A percentile compares a stretch with the other conserved stretches of the same genome.
Evolutionary conservation across 2,797 vertebrate genomes (phyloP).

Genomic region (Rhabdomys pumilio): DNA sequence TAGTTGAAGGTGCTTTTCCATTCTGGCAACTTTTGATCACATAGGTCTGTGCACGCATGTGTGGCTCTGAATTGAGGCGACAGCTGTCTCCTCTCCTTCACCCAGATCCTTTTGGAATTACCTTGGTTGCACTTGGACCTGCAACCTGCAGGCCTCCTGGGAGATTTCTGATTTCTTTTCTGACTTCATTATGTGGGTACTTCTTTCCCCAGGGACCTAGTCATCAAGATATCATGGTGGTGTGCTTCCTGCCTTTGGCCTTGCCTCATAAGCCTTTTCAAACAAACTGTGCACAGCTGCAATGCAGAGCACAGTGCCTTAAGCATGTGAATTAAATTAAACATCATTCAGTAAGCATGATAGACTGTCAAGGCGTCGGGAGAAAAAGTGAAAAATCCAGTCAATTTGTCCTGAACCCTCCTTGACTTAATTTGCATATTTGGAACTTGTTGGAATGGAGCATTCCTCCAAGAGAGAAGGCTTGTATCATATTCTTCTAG

Average conservation of each 20-base stretch:
- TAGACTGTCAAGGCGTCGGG: conserved; percentile 57
- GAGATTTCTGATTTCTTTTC: conserved; percentile 75
- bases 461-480: neutral
- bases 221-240: conserved; percentile 58
- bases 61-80: neutral
- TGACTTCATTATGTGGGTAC: conserved; percentile 75
- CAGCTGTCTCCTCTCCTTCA: neutral
- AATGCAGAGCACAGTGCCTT: neutral
- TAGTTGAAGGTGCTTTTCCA: neutral
- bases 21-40: neutral
- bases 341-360: conserved; percentile 61
- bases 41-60: rapidly evolving
- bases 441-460: neutral
- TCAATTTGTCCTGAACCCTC: conserved; percentile 66
- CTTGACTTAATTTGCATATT: conserved; percentile 67
- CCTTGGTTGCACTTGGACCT: conserved; percentile 53
- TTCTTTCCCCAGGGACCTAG: conserved; percentile 70
- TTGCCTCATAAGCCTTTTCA: conserved; percentile 65
- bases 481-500: conserved; percentile 33
- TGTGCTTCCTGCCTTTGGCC: conserved; percentile 73
- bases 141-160: neutral
- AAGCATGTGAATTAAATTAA: conserved; percentile 77
- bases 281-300: conserved; percentile 69
- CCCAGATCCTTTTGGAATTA: neutral
- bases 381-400: conserved; percentile 67